Conservation (phyloP, 64 coral and sea anemone species). For the Anthopleura sola region DNA sequence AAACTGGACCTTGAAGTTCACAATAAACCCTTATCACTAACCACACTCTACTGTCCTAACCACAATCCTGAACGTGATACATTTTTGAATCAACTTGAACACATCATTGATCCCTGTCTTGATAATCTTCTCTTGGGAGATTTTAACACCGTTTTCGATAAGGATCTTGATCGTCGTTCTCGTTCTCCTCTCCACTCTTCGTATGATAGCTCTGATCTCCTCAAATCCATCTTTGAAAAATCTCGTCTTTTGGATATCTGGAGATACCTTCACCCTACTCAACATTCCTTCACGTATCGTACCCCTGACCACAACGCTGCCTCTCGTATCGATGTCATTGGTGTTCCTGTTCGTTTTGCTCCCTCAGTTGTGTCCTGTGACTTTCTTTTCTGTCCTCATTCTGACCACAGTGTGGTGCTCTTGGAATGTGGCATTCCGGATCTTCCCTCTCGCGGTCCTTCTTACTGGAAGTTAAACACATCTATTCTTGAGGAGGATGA, state of each 20-base stretch:
- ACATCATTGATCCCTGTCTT: neutral
- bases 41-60: neutral
- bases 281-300: too few relatives aligned
- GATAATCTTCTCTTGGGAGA: neutral
- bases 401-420: neutral
- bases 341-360: neutral
- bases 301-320: neutral
- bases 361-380: neutral
- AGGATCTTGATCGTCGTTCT: neutral
- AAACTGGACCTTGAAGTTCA: neutral
- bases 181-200: neutral
- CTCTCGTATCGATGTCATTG: neutral
- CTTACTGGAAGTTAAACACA: neutral
- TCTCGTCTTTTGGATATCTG: conserved; percentile 16
- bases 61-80: neutral
- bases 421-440: neutral
- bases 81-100: neutral
- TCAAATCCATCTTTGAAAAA: neutral
- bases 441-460: neutral
- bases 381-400: neutral
- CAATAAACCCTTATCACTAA: neutral
- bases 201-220: neutral
- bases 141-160: conserved; percentile 47
- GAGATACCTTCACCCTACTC: neutral
- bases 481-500: neutral